Evolutionary conservation across 2,888 invertebrate species (phyloP).

Genomic region (Folsomia candida): DNA sequence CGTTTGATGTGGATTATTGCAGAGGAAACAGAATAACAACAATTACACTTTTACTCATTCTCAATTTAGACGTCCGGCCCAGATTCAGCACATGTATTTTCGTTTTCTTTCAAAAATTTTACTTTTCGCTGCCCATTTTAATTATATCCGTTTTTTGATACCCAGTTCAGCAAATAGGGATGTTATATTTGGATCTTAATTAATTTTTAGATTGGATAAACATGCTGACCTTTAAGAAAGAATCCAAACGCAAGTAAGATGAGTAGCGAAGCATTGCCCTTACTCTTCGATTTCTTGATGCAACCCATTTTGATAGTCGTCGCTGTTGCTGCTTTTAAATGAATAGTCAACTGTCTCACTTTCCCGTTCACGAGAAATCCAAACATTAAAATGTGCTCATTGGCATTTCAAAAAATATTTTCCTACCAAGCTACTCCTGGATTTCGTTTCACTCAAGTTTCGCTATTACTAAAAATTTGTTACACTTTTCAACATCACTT

Average conservation of each 20-base stretch:
- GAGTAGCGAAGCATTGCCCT: not conserved
- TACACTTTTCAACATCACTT: too few relatives aligned
- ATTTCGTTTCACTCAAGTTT: too few relatives aligned
- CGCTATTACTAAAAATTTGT: too few relatives aligned
- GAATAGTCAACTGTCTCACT: not conserved
- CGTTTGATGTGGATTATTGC: not conserved
- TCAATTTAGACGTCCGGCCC: not conserved
- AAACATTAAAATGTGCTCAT: too few relatives aligned
- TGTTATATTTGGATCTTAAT: too few relatives aligned
- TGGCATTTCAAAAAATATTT: too few relatives aligned
- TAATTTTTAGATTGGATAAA: not conserved
- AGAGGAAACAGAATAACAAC: not conserved
- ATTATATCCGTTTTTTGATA: not conserved
- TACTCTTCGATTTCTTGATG: not conserved
- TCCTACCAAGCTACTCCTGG: too few relatives aligned
- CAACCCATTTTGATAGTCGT: not conserved
- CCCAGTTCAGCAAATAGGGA: not conserved
- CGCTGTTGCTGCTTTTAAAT: not conserved
- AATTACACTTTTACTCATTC: not conserved
- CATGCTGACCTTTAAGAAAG: slow-evolving; percentile 2
- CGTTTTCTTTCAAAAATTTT: not conserved
- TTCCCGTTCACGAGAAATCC: too few relatives aligned
- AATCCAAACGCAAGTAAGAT: slow-evolving; percentile 2
- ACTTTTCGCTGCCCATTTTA: not conserved
- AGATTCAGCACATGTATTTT: not conserved